Evolutionary conservation across 2,113 vertebrate genomes (phyloP).

Genomic region (Antennarius striatus): DNA sequence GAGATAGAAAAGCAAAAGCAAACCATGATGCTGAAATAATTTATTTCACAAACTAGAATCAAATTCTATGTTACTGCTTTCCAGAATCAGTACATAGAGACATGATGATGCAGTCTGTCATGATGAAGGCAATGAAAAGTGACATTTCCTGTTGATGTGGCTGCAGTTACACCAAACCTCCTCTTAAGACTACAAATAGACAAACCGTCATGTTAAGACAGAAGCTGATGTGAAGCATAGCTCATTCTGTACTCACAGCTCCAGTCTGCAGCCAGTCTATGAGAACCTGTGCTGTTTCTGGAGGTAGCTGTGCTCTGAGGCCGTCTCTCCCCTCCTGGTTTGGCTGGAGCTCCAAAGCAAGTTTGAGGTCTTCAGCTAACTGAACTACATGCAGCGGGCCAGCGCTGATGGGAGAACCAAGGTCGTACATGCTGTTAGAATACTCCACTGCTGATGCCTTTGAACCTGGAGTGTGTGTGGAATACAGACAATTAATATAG

Average conservation of each 20-base stretch:
- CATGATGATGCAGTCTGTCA: no score
- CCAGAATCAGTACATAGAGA: no score
- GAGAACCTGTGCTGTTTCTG: conserved; percentile 82
- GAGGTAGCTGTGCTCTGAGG: conserved; percentile 86
- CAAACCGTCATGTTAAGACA: no score
- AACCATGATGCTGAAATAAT: no score
- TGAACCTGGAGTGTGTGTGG: conserved; percentile 78
- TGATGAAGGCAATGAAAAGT: no score
- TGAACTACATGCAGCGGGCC: conserved; percentile 89
- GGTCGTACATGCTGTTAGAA: conserved; percentile 82
- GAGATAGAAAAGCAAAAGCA: no score
- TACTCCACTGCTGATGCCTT: conserved; percentile 83
- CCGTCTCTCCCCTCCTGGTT: conserved; percentile 79
- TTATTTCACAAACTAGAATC: no score
- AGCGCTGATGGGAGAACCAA: conserved; percentile 80
- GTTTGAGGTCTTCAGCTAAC: conserved; percentile 88
- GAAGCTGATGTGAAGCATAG: no score
- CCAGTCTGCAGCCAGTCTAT: conserved; percentile 87
- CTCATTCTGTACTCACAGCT: conserved; percentile 78
- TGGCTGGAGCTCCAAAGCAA: conserved; percentile 86
- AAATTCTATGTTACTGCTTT: no score
- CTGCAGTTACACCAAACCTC: no score
- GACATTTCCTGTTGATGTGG: no score
- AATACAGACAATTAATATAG: background rate
- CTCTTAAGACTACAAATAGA: no score